Evolutionary conservation across 2,113 vertebrate genomes (phyloP).

Genomic region (Nibea albiflora): DNA sequence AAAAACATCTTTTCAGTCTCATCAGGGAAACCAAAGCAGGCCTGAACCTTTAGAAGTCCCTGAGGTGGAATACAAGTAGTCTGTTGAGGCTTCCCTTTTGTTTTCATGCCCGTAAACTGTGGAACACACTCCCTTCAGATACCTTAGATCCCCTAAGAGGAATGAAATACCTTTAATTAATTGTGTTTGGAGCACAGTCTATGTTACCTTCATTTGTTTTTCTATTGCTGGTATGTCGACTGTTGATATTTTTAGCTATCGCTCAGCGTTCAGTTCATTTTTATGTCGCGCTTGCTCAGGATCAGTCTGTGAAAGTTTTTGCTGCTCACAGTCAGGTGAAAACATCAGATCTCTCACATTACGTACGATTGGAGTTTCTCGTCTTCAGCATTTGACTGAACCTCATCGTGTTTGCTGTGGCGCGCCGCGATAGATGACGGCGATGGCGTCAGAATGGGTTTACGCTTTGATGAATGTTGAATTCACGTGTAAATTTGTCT

Average conservation of each 20-base stretch:
- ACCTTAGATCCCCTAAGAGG: too few relatives aligned
- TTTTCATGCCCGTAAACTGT: too few relatives aligned
- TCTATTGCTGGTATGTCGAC: too few relatives aligned
- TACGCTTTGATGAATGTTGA: neutral
- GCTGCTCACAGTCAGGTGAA: neutral
- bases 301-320: neutral
- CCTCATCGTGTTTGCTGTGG: neutral
- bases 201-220: too few relatives aligned
- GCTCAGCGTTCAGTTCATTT: neutral
- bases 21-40: neutral
- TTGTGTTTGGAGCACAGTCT: too few relatives aligned
- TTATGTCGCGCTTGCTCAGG: neutral
- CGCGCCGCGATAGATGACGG: neutral
- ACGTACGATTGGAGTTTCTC: neutral
- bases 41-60: too few relatives aligned
- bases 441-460: neutral
- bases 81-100: too few relatives aligned
- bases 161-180: too few relatives aligned
- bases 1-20: neutral
- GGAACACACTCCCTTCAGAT: too few relatives aligned
- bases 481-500: slow-evolving; percentile 21
- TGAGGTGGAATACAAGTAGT: too few relatives aligned
- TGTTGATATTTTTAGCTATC: too few relatives aligned
- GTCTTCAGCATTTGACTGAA: neutral
- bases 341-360: too few relatives aligned